Evolutionary conservation across 2,888 invertebrate species (phyloP).

Genomic region (Ophion ellenae): DNA sequence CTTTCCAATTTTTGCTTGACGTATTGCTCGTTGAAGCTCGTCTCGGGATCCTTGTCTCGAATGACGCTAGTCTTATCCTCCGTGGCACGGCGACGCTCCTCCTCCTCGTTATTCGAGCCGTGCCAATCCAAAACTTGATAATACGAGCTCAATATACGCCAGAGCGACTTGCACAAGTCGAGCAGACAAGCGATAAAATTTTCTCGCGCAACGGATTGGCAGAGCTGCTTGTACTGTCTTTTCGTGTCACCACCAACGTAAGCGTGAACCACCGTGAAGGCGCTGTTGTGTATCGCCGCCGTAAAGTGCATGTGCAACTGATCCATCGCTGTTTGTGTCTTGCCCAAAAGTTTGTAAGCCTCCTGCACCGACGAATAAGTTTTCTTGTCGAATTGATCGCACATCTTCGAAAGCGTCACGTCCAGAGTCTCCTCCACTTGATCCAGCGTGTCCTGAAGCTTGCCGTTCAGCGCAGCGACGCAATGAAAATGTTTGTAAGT

Average conservation of each 20-base stretch:
- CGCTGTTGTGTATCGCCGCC: constrained; percentile 94
- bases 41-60: constrained; percentile 86
- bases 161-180: constrained; percentile 94
- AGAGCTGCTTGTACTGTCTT: constrained; percentile 93
- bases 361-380: constrained; percentile 93
- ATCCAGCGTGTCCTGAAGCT: constrained; percentile 95
- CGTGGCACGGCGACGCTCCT: constrained; percentile 68
- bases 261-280: constrained; percentile 87
- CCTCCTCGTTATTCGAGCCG: constrained; percentile 74
- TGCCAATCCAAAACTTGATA: constrained; percentile 92
- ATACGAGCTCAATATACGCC: constrained; percentile 92
- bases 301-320: constrained; percentile 98
- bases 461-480: constrained; percentile 93
- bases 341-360: constrained; percentile 95
- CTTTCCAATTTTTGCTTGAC: constrained; percentile 95
- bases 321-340: constrained; percentile 96
- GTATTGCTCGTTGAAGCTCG: constrained; percentile 90
- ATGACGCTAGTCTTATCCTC: constrained; percentile 73
- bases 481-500: constrained; percentile 95
- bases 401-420: constrained; percentile 91
- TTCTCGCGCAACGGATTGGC: constrained; percentile 87
- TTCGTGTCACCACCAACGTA: constrained; percentile 86
- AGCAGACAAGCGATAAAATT: constrained; percentile 91
- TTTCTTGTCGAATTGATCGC: constrained; percentile 86
- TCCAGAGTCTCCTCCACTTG: constrained; percentile 97